A percentile compares a stretch with the other conserved stretches of the same genome.
These are phyloP conservation scores for Eilema griseolum DNA, from an alignment of 2,888 invertebrate genomes.

Conservation along the genomic window DNA sequence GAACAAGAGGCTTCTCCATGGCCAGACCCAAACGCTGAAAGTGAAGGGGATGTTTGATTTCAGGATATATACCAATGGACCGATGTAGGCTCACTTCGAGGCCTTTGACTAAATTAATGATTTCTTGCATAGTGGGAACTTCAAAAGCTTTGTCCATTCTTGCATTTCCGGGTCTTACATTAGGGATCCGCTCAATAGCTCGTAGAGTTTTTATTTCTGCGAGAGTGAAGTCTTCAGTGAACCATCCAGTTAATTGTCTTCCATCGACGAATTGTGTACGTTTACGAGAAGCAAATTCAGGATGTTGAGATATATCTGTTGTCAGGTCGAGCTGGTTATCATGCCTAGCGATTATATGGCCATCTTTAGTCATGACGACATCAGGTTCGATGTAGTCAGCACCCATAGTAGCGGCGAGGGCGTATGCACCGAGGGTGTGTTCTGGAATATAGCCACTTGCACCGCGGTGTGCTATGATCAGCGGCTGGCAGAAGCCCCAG, in stretches of 20 bases:
- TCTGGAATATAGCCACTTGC: slow-evolving; percentile 81
- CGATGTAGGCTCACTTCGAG: slow-evolving; percentile 69
- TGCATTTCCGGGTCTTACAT: slow-evolving; percentile 73
- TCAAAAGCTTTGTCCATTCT: slow-evolving; percentile 71
- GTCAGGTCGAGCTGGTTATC: slow-evolving; percentile 77
- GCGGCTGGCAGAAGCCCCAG: slow-evolving; percentile 69
- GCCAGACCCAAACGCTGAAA: slow-evolving; percentile 71
- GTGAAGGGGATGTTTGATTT: slow-evolving; percentile 78
- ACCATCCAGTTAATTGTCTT: slow-evolving; percentile 70
- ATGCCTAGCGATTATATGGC: slow-evolving; percentile 76
- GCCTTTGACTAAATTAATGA: slow-evolving; percentile 75
- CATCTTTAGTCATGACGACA: slow-evolving; percentile 78
- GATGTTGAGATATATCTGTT: slow-evolving; percentile 70
- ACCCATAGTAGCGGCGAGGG: slow-evolving; percentile 79
- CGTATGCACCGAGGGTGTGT: slow-evolving; percentile 79
- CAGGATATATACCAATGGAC: slow-evolving; percentile 76
- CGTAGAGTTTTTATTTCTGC: slow-evolving; percentile 76
- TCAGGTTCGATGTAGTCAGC: slow-evolving; percentile 81
- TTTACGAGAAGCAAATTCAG: slow-evolving; percentile 72
- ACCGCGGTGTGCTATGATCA: slow-evolving; percentile 78
- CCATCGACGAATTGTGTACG: slow-evolving; percentile 74
- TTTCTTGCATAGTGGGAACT: slow-evolving; percentile 78
- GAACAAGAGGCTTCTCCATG: slow-evolving; percentile 74
- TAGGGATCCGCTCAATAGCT: slow-evolving; percentile 75
- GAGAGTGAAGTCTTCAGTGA: slow-evolving; percentile 80